These are phyloP conservation scores for Dysmachus trigonus DNA, from an alignment of 2,888 invertebrate species.

Conservation along the genomic window DNA sequence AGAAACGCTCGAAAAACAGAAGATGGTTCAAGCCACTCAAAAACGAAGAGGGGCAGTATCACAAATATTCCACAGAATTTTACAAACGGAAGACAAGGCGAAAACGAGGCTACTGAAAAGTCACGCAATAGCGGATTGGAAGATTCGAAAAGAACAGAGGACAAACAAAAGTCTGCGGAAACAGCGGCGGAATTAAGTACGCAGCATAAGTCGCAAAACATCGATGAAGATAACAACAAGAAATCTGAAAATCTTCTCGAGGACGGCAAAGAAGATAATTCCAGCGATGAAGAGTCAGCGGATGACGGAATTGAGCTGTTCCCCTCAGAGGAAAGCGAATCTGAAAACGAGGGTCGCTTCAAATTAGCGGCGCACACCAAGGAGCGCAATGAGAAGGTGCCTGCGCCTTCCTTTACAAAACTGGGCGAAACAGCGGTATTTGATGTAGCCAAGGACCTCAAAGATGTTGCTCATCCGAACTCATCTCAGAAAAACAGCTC, in stretches of 20 bases:
- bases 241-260: constrained; percentile 43
- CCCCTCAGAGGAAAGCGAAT: constrained; percentile 54
- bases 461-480: constrained; percentile 44
- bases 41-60: neutral
- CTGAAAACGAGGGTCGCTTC: constrained; percentile 53
- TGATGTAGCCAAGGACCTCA: constrained; percentile 46
- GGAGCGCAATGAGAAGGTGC: constrained; percentile 45
- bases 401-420: constrained; percentile 51
- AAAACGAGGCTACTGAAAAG: neutral
- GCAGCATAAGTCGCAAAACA: neutral
- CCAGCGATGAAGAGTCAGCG: constrained; percentile 48
- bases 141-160: neutral
- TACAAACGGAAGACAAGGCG: neutral
- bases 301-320: constrained; percentile 53
- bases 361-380: constrained; percentile 50
- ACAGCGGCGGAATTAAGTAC: neutral
- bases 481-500: constrained; percentile 12
- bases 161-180: neutral
- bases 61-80: constrained; percentile 26
- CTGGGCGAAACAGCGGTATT: constrained; percentile 47
- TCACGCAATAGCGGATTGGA: neutral
- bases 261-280: constrained; percentile 45
- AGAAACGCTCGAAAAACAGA: constrained; percentile 13
- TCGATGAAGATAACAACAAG: neutral
- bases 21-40: neutral